Percentiles rank a stretch among this genome's conserved stretches.
Conservation (phyloP, 2,113 vertebrate genomes). For the Cephalopterus ornatus region DNA sequence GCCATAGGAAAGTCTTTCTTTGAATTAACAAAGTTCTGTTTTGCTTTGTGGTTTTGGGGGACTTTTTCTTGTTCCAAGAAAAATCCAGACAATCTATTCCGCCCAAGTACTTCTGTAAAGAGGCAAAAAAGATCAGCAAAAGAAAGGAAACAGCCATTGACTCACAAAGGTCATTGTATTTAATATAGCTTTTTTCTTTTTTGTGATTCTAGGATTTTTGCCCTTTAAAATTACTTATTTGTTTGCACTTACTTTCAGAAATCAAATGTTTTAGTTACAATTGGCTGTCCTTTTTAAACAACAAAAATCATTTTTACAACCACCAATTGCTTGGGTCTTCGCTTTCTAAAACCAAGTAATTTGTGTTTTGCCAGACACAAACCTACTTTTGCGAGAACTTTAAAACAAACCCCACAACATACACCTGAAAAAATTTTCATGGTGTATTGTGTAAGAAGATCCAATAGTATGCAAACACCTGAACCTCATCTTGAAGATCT, state of each 20-base stretch:
- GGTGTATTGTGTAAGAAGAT: background rate
- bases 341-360: background rate
- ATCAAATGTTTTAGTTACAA: background rate
- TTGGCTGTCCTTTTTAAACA: background rate
- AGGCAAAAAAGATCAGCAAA: background rate
- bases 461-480: background rate
- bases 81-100: background rate
- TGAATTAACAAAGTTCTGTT: background rate
- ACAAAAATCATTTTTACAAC: background rate
- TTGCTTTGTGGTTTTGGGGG: background rate
- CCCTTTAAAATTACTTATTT: background rate
- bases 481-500: conserved; percentile 47
- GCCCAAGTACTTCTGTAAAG: background rate
- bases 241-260: background rate
- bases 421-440: background rate
- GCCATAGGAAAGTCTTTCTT: background rate
- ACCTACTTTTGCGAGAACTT: background rate
- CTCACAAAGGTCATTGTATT: background rate
- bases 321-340: background rate
- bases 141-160: background rate
- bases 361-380: background rate
- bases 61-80: background rate
- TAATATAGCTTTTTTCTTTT: background rate
- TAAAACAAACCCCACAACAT: background rate
- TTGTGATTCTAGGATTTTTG: background rate